Evolutionary conservation across 2,113 vertebrate species (phyloP).

Genomic region (Indicator maculatus): DNA sequence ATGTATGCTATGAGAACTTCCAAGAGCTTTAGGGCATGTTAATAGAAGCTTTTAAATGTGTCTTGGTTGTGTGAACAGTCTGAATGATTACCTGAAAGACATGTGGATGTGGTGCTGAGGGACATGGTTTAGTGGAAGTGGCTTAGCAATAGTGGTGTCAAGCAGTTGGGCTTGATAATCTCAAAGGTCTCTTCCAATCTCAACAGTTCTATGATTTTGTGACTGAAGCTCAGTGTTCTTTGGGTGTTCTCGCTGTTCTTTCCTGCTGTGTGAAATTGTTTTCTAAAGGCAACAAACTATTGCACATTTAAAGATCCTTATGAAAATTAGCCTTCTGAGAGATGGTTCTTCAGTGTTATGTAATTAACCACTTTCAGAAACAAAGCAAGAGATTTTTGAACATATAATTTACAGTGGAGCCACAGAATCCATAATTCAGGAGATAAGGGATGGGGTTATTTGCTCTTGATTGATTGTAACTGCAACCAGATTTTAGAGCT

Average conservation of each 20-base stretch:
- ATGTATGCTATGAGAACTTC: not conserved
- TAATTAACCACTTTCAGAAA: slow-evolving; percentile 7
- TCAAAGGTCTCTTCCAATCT: no score
- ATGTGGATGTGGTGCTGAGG: no score
- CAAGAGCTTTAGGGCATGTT: not conserved
- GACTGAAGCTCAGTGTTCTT: not conserved
- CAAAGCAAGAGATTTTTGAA: slow-evolving; percentile 21
- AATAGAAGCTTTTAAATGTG: not conserved
- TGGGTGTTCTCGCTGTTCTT: accelerated
- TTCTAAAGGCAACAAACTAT: not conserved
- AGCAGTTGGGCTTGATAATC: no score
- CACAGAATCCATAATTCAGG: slow-evolving; percentile 27
- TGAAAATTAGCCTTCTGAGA: not conserved
- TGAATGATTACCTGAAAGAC: not conserved
- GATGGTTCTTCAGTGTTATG: not conserved
- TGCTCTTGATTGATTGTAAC: slow-evolving; percentile 38
- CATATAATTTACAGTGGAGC: slow-evolving; percentile 8
- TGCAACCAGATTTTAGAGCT: not conserved
- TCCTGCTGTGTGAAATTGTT: not conserved
- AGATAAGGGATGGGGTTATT: not conserved
- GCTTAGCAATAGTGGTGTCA: no score
- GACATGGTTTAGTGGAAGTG: no score
- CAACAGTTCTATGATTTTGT: not conserved
- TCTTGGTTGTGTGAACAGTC: not conserved
- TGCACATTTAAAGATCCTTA: not conserved